Conservation (phyloP, 2,113 vertebrate species). For the Nerophis lumbriciformis region DNA sequence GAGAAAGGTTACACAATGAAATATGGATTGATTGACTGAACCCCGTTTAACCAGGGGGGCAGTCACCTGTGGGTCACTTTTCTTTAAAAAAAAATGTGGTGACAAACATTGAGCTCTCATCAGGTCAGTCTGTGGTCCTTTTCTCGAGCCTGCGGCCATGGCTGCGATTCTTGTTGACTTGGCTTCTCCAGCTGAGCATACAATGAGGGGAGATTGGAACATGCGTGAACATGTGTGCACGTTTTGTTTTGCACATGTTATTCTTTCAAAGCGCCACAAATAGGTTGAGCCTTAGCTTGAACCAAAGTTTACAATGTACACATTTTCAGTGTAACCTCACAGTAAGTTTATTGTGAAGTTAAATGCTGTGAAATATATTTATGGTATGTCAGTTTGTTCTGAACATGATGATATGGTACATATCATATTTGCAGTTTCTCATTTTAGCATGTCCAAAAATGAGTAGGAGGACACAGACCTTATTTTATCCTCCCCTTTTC, state of each 20-base stretch:
- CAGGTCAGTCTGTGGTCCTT: slow-evolving; percentile 29
- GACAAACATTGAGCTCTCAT: slow-evolving; percentile 41
- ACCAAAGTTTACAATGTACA: slow-evolving; percentile 16
- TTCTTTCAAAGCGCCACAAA: slow-evolving; percentile 1
- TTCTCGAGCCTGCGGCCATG: slow-evolving; percentile 44
- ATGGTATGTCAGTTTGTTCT: too few relatives aligned
- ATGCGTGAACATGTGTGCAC: slow-evolving; percentile 1
- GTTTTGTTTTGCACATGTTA: too few relatives aligned
- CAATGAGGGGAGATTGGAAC: slow-evolving; percentile 21
- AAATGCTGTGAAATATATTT: too few relatives aligned
- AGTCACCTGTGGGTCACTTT: slow-evolving; percentile 18
- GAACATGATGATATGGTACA: too few relatives aligned
- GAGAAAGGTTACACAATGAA: slow-evolving; percentile 22
- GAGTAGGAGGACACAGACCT: too few relatives aligned
- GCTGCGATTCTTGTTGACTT: slow-evolving; percentile 36
- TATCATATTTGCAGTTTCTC: too few relatives aligned
- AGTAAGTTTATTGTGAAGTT: too few relatives aligned
- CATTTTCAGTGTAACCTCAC: too few relatives aligned
- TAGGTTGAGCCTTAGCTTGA: slow-evolving; percentile 19
- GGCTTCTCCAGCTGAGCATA: slow-evolving; percentile 49
- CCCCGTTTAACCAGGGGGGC: background rate
- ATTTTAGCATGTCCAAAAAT: too few relatives aligned
- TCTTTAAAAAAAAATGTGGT: slow-evolving; percentile 20
- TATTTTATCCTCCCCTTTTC: too few relatives aligned
- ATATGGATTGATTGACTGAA: slow-evolving; percentile 2